Percentiles rank a stretch among this genome's conserved stretches.
Evolutionary conservation across 23 tunicate species (phyloP).

Genomic region (Ciona savignyi): DNA sequence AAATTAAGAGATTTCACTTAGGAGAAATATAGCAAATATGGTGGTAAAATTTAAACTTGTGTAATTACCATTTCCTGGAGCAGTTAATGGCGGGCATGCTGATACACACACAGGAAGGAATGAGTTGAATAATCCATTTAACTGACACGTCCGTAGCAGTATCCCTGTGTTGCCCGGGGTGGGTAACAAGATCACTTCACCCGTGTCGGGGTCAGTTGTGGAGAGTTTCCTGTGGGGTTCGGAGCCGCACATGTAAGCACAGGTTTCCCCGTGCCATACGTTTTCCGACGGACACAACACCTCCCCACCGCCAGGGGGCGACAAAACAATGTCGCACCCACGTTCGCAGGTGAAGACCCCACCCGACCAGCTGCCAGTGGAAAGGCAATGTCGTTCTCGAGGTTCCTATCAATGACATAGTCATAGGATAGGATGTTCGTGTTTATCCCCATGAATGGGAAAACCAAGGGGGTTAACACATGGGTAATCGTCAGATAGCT

Average conservation of each 20-base stretch:
- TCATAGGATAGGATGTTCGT: too few species aligned
- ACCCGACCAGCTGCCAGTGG: slow-evolving; percentile 31
- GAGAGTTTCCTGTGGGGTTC: slow-evolving; percentile 16
- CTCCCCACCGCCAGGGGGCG: slow-evolving; percentile 12
- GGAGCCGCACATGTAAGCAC: slow-evolving; percentile 40
- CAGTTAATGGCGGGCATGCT: slow-evolving; percentile 19
- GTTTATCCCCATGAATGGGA: too few species aligned
- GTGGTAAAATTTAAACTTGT: too few species aligned
- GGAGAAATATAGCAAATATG: too few species aligned
- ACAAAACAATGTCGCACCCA: slow-evolving; percentile 13
- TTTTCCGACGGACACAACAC: slow-evolving; percentile 15
- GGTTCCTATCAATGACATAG: too few species aligned
- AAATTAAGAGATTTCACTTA: too few species aligned
- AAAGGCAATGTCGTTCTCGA: slow-evolving; percentile 4
- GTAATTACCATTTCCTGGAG: slow-evolving; percentile 32
- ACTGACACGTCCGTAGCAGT: slow-evolving; percentile 27
- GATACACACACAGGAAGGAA: slow-evolving; percentile 30
- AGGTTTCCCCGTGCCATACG: slow-evolving; percentile 24
- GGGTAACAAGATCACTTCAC: slow-evolving; percentile 1
- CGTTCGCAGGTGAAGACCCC: slow-evolving; percentile 26
- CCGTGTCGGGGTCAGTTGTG: slow-evolving; percentile 1
- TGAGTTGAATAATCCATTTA: slow-evolving; percentile 46
- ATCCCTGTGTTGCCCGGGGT: slow-evolving; percentile 7
- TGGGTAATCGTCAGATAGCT: too few species aligned
- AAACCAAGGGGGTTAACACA: too few species aligned